These are phyloP conservation scores for Drosophila bipectinata DNA, from an alignment of 1,140 invertebrate species.

Conservation along the genomic window DNA sequence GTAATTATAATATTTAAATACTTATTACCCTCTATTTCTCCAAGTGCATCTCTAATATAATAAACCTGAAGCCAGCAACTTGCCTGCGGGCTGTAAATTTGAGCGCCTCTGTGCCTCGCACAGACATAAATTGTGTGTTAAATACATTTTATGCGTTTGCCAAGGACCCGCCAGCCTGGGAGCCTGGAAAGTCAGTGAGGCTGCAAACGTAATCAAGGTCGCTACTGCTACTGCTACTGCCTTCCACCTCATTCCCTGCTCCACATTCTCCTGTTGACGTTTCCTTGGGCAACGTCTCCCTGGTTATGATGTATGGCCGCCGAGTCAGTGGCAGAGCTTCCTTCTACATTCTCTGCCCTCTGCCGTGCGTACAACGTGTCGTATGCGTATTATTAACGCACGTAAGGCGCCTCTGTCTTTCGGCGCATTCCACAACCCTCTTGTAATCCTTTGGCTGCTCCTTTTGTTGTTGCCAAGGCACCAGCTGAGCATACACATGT, in stretches of 20 bases:
- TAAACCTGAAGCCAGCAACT: conserved; percentile 65
- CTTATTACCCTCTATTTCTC: not conserved
- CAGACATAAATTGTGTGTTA: conserved; percentile 82
- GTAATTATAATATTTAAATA: not conserved
- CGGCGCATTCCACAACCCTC: not conserved
- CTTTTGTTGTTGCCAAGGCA: conserved; percentile 60
- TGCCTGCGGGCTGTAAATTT: conserved; percentile 74
- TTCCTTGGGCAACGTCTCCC: conserved; percentile 31
- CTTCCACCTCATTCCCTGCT: not conserved
- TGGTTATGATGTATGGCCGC: conserved; percentile 64
- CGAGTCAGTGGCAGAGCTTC: conserved; percentile 37
- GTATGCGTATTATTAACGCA: conserved; percentile 79
- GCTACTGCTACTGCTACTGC: conserved; percentile 3
- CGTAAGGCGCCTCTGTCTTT: conserved; percentile 41
- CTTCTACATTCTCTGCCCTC: conserved; percentile 8
- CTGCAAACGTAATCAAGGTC: conserved; percentile 79
- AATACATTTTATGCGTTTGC: conserved; percentile 79
- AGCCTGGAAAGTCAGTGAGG: conserved; percentile 63
- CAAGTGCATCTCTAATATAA: conserved; percentile 59
- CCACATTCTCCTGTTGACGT: conserved; percentile 47
- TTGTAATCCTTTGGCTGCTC: conserved; percentile 74
- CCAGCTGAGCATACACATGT: conserved; percentile 77
- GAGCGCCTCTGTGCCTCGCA: conserved; percentile 62
- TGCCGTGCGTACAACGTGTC: conserved; percentile 55
- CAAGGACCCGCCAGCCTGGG: conserved; percentile 30